Evolutionary conservation across 2,888 invertebrate species (phyloP), one percentile per base, ranked within the genome.

Genomic region (Arctia plantaginis): DNA sequence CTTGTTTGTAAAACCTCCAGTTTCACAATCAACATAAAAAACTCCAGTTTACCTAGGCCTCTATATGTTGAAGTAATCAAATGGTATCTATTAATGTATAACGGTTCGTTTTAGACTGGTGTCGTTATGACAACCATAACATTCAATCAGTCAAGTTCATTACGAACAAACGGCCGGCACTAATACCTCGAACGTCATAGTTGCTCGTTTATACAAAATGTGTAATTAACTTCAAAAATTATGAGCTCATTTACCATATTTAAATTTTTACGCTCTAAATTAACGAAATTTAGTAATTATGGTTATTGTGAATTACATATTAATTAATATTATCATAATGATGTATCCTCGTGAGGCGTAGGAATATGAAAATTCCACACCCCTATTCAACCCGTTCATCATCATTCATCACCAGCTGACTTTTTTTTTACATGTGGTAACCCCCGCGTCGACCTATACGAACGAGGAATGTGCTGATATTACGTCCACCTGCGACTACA

Each of bases 71-170:
- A n/a, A 76, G 68, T 66, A 12, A 68, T 51, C 0, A 10, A 47
- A 51, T 59, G 41, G 74, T 66, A 44, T 51, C 67, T 74, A 51
- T 47, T 69, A 71, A 78, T 77, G 75, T 76, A 78, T 79, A 79
- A 81, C 78, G 81, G 89, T 77, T 85, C 84, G 80, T 69, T 44
- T 76, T 81, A 82, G 18, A 41, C 64, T 81, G 85, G 89, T 84
- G 84, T 83, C 77, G 79, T 87, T 83, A 85, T 77, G 76, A 80
- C 82, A 82, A 79, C 84, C 84, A 90, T 89, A 89, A 87, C 85
- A 89, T 90, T 91, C 86, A 90, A 90, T 91, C 90, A 90, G 85
- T 85, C 81, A 80, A 83, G 84, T 86, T 89, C 89, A 90, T 91
- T 90, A 90, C 86, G 86, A 85, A 83, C 77, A 87, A 84, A 88